A percentile compares a stretch with the other conserved stretches of the same genome.
Evolutionary conservation across 2,797 vertebrate genomes (phyloP).

Genomic region (Enteromius paludinosus): DNA sequence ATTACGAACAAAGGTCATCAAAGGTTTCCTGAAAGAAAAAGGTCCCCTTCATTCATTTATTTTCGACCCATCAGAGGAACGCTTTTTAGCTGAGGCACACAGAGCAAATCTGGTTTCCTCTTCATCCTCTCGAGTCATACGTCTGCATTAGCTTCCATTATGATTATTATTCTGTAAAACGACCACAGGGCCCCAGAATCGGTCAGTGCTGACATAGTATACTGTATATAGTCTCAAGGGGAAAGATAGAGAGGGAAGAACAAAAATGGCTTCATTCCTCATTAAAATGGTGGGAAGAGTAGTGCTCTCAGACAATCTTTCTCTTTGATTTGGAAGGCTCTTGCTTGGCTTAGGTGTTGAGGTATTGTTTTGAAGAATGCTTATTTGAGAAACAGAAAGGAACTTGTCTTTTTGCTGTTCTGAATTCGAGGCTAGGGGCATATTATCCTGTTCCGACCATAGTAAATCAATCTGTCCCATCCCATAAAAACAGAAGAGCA

Average conservation of each 20-base stretch:
- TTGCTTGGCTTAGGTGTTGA: constrained; percentile 12
- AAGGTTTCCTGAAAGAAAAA: constrained; percentile 49
- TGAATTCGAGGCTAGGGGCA: constrained; percentile 38
- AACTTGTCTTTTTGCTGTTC: constrained; percentile 26
- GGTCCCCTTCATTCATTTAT: constrained; percentile 38
- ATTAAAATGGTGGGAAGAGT: background rate
- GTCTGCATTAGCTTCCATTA: constrained; percentile 39
- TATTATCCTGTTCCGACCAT: constrained; percentile 31
- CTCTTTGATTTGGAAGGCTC: background rate
- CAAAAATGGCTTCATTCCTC: background rate
- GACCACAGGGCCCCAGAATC: background rate
- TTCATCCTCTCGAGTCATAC: constrained; percentile 11
- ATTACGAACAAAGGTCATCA: constrained; percentile 48
- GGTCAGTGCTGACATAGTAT: constrained; percentile 26
- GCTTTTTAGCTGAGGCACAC: constrained; percentile 41
- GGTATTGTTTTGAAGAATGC: constrained; percentile 10
- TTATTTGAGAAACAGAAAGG: constrained; percentile 9
- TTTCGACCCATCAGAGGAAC: constrained; percentile 33
- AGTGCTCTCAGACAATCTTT: background rate
- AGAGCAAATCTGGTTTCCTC: constrained; percentile 36
- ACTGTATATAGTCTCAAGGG: background rate
- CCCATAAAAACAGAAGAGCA: constrained; percentile 31
- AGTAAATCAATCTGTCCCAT: constrained; percentile 52
- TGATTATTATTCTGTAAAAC: constrained; percentile 21
- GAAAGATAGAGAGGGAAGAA: background rate